Base-by-base conservation (phyloP, 2,113 vertebrate species). In the Chionodraco myersi region DNA sequence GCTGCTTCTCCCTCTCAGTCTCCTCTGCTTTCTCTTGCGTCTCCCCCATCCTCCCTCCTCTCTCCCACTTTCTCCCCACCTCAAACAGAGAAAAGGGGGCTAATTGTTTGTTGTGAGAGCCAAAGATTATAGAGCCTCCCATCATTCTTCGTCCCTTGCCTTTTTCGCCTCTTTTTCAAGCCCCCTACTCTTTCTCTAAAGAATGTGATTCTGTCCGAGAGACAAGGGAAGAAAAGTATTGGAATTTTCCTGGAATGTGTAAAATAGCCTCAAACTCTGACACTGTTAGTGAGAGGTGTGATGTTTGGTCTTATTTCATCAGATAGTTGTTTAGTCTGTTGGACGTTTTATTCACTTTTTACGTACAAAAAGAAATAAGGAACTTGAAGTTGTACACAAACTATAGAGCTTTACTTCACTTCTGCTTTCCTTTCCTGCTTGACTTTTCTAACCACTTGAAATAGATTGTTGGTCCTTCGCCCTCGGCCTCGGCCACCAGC, bases 51-150 rank as follows among this genome's bases (percentile, higher is more conserved):
- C 69, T 51, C 58, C 72, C 18, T 26, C 51, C 30, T 49, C 59
- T 58, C 66, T 58, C 70, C 70, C 79, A 77, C 60, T 80, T 84
- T 86, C 85, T 87, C 75, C 77, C 85, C 84, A 86, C 91, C 87
- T 92, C 85, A 86, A 86, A 93, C 88, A 93, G 89, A 91, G 89
- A 94, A 94, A 92, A 89, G 86, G 86, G 93, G 75, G 92, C 92
- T 95, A 95, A 95, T 95, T 96, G 95, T 96, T 96, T 95, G 94
- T 96, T 95, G 94, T 95, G 94, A 92, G 95, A 94, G 90, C 93
- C 92, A 93, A 94, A 94, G 92, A 94, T 95, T 93, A 93, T 91
- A 93, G 91, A 92, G 86, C 89, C 90, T 92, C 88, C 84, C 90
- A 88, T 93, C 91, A 88, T 89, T 91, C 82, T 90, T 88, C 71